Evolutionary conservation across 2,797 vertebrate genomes (phyloP).

Genomic region (Columba guinea): DNA sequence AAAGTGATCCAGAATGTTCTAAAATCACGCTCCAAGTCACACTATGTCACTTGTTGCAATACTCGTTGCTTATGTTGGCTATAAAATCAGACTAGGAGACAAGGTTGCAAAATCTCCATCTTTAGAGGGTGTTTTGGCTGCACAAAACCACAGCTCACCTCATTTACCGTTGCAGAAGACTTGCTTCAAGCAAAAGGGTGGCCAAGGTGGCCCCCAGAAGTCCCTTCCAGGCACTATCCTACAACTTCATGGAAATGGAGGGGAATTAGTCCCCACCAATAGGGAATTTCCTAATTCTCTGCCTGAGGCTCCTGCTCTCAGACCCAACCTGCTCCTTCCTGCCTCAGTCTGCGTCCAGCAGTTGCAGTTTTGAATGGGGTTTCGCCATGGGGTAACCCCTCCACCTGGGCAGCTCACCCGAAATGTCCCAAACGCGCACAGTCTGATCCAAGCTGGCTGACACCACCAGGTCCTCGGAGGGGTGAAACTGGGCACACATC

Average conservation of each 20-base stretch:
- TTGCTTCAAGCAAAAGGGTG: neutral
- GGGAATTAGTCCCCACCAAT: accelerated
- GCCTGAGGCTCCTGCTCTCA: neutral
- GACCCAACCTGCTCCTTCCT: accelerated
- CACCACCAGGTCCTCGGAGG: conserved; percentile 94
- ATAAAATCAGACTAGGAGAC: neutral
- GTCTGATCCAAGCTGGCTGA: conserved; percentile 98
- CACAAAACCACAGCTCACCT: neutral
- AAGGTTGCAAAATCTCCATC: neutral
- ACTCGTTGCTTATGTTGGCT: accelerated
- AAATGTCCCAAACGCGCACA: conserved; percentile 99
- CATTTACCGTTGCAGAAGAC: accelerated
- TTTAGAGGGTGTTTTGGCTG: neutral
- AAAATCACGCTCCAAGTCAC: neutral
- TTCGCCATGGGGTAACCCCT: neutral
- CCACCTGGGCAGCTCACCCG: conserved; percentile 84
- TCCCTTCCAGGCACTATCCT: neutral
- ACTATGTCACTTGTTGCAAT: no score
- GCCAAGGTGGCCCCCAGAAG: no score
- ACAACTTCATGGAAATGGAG: neutral
- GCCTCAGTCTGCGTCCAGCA: neutral
- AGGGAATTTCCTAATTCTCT: neutral
- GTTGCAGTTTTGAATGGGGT: conserved; percentile 60
- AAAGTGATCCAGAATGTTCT: neutral
- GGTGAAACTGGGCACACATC: conserved; percentile 98